phyloP scores from a whole-genome alignment of 2,797 vertebrate species.

The Triplophysa yarkandensis region DNA sequence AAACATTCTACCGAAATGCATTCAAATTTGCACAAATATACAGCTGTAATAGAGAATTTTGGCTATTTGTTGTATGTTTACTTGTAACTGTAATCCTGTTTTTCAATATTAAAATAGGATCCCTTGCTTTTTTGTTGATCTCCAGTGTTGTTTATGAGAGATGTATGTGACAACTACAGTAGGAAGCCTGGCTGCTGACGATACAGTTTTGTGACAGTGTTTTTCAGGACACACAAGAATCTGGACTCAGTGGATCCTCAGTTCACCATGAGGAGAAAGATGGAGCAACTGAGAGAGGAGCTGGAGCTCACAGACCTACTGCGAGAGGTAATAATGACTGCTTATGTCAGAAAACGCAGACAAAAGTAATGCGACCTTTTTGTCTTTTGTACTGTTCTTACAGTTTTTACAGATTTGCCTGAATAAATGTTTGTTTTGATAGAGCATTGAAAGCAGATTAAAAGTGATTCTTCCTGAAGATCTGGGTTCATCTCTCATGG shows the following conservation, averaged over 20 bases:
- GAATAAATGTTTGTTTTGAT: constrained; percentile 10
- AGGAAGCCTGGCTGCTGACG: constrained; percentile 5
- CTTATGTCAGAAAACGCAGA: no score
- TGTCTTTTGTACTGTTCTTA: background rate
- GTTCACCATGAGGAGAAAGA: constrained; percentile 94
- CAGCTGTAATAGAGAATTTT: no score
- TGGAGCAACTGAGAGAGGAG: constrained; percentile 95
- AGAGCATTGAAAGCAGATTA: constrained; percentile 86
- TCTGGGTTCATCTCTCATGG: constrained; percentile 90
- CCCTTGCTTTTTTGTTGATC: background rate
- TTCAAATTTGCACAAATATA: no score
- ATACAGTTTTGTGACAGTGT: constrained; percentile 63
- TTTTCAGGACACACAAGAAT: constrained; percentile 88
- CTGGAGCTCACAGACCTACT: constrained; percentile 80
- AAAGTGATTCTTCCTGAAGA: constrained; percentile 90
- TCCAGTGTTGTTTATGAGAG: background rate
- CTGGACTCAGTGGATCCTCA: constrained; percentile 92
- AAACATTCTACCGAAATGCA: no score
- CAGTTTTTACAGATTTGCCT: background rate
- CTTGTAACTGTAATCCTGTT: no score
- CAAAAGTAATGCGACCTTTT: no score
- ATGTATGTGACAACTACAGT: no score
- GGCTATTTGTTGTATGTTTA: no score
- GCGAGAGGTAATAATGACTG: constrained; percentile 64
- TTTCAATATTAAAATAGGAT: no score